Percentiles rank a stretch among this genome's conserved stretches.
Evolutionary conservation across 2,888 invertebrate genomes (phyloP).

Genomic region (Drosophila quasianomalipes): DNA sequence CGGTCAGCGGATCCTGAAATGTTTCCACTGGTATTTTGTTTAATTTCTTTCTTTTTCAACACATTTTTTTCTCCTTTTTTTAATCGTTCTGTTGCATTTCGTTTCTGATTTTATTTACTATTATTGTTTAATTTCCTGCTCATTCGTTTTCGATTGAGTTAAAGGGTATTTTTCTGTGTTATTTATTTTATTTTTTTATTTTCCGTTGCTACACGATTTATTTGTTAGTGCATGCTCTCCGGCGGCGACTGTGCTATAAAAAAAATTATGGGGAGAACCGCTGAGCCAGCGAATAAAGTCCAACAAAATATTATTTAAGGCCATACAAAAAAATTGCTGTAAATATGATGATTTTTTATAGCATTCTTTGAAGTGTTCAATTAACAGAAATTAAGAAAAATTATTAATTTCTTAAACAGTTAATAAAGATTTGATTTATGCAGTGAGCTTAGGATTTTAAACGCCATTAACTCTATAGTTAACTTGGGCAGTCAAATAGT

Average conservation of each 20-base stretch:
- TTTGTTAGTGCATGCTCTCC: conserved; percentile 53
- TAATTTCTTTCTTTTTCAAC: conserved; percentile 58
- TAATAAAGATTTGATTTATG: background rate
- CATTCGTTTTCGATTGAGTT: conserved; percentile 33
- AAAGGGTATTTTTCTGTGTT: conserved; percentile 6
- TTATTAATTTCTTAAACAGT: background rate
- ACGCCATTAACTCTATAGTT: background rate
- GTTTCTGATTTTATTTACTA: conserved; percentile 34
- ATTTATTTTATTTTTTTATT: conserved; percentile 1
- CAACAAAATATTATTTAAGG: background rate
- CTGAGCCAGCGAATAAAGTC: background rate
- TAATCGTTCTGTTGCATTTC: conserved; percentile 40
- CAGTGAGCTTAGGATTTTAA: background rate
- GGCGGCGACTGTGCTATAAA: conserved; percentile 13
- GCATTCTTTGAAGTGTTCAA: background rate
- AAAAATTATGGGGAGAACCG: background rate
- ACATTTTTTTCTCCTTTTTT: conserved; percentile 38
- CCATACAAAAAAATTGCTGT: background rate
- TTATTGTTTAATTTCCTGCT: conserved; percentile 35
- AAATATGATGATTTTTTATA: background rate
- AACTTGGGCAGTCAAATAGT: background rate
- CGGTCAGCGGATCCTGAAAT: conserved; percentile 95
- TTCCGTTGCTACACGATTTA: conserved; percentile 9
- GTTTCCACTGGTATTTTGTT: conserved; percentile 93
- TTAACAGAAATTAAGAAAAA: background rate